Conservation (phyloP, 1,140 invertebrate genomes). For the Stegodyphus mimosarum region DNA sequence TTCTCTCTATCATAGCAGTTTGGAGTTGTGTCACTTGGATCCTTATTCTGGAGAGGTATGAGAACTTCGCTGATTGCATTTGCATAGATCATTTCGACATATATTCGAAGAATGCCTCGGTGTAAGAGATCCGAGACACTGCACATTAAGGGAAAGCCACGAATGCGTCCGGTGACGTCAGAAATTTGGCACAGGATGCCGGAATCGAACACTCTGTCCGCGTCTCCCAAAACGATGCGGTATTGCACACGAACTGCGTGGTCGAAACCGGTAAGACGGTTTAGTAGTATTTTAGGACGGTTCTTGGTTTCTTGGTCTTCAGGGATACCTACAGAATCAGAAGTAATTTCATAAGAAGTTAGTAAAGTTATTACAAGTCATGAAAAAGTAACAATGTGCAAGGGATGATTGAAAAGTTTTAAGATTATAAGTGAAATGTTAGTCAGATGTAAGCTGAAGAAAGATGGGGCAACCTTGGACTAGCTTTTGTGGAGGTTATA, state of each 20-base stretch:
- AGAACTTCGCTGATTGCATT: slow-evolving; percentile 80
- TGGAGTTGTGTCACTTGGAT: slow-evolving; percentile 65
- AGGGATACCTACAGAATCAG: slow-evolving; percentile 12
- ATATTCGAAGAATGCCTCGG: slow-evolving; percentile 60
- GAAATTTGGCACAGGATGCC: slow-evolving; percentile 82
- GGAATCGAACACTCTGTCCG: slow-evolving; percentile 79
- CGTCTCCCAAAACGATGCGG: slow-evolving; percentile 78
- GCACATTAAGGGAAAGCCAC: slow-evolving; percentile 78
- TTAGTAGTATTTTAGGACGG: slow-evolving; percentile 69
- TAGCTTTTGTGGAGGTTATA: too few relatives aligned
- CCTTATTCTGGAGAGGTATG: slow-evolving; percentile 67
- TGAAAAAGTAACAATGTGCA: too few relatives aligned
- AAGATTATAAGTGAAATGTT: too few relatives aligned
- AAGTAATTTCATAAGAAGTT: background rate
- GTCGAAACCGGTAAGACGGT: slow-evolving; percentile 83
- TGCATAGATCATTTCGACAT: slow-evolving; percentile 81
- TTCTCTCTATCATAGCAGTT: slow-evolving; percentile 88
- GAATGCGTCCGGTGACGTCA: slow-evolving; percentile 79
- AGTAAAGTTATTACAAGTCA: background rate
- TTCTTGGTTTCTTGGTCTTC: slow-evolving; percentile 52
- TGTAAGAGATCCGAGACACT: slow-evolving; percentile 70
- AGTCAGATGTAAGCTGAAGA: too few relatives aligned
- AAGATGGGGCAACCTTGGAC: too few relatives aligned
- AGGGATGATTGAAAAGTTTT: too few relatives aligned
- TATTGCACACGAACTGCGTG: slow-evolving; percentile 83